These are phyloP conservation scores for Phoeniculus purpureus DNA, from an alignment of 2,797 vertebrate species.

Conservation along the genomic window DNA sequence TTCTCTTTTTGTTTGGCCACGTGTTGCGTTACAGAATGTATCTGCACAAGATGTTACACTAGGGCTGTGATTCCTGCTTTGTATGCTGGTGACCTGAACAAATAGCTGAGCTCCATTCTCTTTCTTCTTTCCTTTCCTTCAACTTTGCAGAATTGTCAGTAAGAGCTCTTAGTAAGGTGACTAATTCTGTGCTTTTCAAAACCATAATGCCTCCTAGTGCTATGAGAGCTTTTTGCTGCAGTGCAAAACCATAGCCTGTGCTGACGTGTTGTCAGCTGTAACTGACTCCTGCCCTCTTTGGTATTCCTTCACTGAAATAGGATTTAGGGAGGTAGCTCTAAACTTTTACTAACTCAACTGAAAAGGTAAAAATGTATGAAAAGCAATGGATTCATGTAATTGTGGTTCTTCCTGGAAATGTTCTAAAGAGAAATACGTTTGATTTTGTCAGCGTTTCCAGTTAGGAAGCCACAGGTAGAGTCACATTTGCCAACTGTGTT, in stretches of 20 bases:
- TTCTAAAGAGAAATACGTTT: background rate
- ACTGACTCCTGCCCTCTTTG: conserved; percentile 34
- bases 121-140: conserved; percentile 23
- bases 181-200: background rate
- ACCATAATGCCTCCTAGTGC: background rate
- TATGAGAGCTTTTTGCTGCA: background rate
- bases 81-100: conserved; percentile 39
- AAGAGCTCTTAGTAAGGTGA: conserved; percentile 4
- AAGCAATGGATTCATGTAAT: background rate
- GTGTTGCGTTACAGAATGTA: conserved; percentile 1
- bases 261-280: background rate
- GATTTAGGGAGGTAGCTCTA: background rate
- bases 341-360: background rate
- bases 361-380: background rate
- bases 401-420: background rate
- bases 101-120: background rate
- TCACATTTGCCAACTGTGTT: background rate
- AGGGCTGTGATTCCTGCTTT: conserved; percentile 7
- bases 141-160: background rate
- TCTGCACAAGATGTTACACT: background rate
- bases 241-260: background rate
- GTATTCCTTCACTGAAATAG: background rate
- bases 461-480: background rate
- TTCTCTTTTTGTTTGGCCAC: conserved; percentile 2
- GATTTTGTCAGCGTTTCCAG: background rate